phyloP scores from a whole-genome alignment of 1,140 invertebrate species.

The Nasonia longicornis region DNA sequence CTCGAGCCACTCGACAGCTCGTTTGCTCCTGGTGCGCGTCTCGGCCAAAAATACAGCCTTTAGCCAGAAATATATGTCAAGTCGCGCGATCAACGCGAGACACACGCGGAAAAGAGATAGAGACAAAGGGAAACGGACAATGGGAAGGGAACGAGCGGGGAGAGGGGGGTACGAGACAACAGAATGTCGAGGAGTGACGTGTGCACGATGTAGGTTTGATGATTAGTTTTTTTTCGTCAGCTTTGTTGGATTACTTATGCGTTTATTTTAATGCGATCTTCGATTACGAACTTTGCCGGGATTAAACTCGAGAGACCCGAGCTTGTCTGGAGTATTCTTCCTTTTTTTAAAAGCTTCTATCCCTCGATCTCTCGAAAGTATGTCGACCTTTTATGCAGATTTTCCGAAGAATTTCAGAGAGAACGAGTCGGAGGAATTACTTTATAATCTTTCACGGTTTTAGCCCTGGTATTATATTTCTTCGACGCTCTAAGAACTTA shows the following conservation, averaged over 20 bases:
- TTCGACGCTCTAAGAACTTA: neutral
- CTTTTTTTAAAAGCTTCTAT: neutral
- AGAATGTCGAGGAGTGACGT: too few species aligned
- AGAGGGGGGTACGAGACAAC: neutral
- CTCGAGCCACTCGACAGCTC: constrained; percentile 11
- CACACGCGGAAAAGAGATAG: neutral
- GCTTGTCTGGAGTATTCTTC: neutral
- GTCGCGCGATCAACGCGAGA: constrained; percentile 54
- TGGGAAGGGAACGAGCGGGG: neutral
- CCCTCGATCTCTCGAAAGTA: neutral
- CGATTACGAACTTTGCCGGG: neutral
- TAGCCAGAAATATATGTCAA: constrained; percentile 61
- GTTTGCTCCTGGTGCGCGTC: constrained; percentile 30
- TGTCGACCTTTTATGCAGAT: constrained; percentile 13
- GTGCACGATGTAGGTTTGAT: too few species aligned
- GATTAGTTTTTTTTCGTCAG: too few species aligned
- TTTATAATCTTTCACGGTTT: neutral
- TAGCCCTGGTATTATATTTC: neutral
- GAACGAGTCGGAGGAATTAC: neutral
- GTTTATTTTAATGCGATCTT: neutral
- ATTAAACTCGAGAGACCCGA: neutral
- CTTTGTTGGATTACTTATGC: too few species aligned
- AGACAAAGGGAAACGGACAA: constrained; percentile 12
- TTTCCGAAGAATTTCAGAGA: neutral
- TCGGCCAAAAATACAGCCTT: constrained; percentile 57